These are phyloP conservation scores for Pteronura brasiliensis DNA, from an alignment of 2,113 vertebrate species.

Conservation along the genomic window DNA sequence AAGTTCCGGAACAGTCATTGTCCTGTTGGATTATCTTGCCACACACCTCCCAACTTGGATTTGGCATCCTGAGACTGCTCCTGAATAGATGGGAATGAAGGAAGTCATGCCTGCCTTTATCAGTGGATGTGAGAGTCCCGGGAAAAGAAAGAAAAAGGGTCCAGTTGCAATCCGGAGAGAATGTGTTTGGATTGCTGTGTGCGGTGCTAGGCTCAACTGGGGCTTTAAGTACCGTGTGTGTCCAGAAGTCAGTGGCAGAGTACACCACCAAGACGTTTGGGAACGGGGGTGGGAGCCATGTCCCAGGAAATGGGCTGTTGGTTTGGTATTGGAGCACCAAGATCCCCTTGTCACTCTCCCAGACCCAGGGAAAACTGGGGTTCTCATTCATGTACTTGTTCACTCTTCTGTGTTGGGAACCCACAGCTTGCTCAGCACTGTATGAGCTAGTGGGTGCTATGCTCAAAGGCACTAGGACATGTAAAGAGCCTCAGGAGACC, in stretches of 20 bases:
- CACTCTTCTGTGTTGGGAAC: neutral
- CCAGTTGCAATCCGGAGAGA: too few relatives aligned
- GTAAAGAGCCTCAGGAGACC: neutral
- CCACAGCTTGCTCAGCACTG: rapidly evolving
- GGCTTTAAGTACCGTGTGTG: rapidly evolving
- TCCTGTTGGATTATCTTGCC: rapidly evolving
- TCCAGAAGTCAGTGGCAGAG: neutral
- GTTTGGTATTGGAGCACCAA: neutral
- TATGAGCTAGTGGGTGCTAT: neutral
- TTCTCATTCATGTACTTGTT: neutral
- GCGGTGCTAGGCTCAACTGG: neutral
- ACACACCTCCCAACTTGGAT: neutral
- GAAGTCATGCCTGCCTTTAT: neutral
- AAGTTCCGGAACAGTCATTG: neutral
- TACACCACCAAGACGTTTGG: neutral
- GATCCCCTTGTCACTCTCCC: neutral
- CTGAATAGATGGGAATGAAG: rapidly evolving
- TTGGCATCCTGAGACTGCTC: neutral
- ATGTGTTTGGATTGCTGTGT: neutral
- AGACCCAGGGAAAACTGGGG: neutral
- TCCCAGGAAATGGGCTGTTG: neutral
- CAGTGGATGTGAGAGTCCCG: rapidly evolving
- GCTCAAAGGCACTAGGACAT: neutral
- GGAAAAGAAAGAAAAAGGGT: neutral
- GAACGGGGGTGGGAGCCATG: neutral